Evolutionary conservation across 2,888 invertebrate species (phyloP).

Genomic region (Amblyjoppa proteus): DNA sequence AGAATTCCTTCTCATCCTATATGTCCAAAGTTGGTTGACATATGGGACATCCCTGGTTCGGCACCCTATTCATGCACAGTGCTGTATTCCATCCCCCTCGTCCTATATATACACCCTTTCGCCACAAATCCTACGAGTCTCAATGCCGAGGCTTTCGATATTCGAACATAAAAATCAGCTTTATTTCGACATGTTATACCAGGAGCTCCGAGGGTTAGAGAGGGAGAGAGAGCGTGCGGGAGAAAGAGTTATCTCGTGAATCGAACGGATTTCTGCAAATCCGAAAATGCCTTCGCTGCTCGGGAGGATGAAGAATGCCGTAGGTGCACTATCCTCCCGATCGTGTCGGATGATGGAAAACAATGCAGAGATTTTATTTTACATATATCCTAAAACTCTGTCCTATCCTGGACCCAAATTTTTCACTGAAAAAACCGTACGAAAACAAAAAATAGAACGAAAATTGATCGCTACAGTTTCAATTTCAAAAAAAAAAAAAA

Average conservation of each 20-base stretch:
- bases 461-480: not conserved
- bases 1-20: conserved; percentile 20
- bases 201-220: conserved; percentile 24
- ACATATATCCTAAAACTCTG: conserved; percentile 5
- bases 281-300: conserved; percentile 60
- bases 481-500: not conserved
- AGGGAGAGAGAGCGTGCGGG: not conserved
- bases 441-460: not conserved
- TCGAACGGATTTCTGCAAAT: conserved; percentile 68
- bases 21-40: conserved; percentile 26
- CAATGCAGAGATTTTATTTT: conserved; percentile 27
- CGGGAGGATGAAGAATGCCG: conserved; percentile 42
- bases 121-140: conserved; percentile 77
- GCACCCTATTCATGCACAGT: conserved; percentile 75
- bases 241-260: conserved; percentile 35
- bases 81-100: conserved; percentile 48
- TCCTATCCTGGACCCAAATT: not conserved
- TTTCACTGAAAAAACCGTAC: not conserved
- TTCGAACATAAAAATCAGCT: conserved; percentile 83
- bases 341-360: conserved; percentile 47
- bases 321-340: conserved; percentile 46
- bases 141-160: conserved; percentile 77
- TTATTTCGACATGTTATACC: conserved; percentile 74
- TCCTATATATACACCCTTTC: conserved; percentile 63
- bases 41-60: conserved; percentile 70